phyloP scores from a whole-genome alignment of 2,797 vertebrate species.

The Tapera naevia region DNA sequence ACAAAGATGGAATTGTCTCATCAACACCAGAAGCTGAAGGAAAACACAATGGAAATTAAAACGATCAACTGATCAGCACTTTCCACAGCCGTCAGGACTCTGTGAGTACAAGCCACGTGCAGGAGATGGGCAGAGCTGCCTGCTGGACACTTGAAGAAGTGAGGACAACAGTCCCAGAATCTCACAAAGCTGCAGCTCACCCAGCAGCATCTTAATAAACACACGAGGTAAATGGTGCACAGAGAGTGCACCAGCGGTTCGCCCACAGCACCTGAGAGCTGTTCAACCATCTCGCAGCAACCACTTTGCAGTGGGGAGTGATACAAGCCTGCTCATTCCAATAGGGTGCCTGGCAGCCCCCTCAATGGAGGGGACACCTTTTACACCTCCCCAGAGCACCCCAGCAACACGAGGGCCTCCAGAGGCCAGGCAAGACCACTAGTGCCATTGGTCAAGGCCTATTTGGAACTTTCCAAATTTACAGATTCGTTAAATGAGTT shows the following conservation, averaged over 20 bases:
- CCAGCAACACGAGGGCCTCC: rapidly evolving
- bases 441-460: neutral
- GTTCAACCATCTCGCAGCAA: too few species aligned
- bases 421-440: neutral
- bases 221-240: rapidly evolving
- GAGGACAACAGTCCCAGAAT: neutral
- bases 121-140: neutral
- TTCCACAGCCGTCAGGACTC: neutral
- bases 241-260: neutral
- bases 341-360: neutral
- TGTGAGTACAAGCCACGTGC: too few species aligned
- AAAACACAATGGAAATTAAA: neutral
- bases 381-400: neutral
- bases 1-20: slow-evolving; percentile 30
- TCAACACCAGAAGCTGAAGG: neutral
- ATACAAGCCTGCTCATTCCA: neutral
- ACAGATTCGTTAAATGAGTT: neutral
- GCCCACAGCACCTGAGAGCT: too few species aligned
- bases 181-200: neutral
- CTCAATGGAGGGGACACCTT: neutral
- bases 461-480: neutral
- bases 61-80: neutral
- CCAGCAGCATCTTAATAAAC: neutral
- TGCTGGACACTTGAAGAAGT: neutral
- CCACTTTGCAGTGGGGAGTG: neutral